Evolutionary conservation across 2,113 vertebrate genomes (phyloP).

Genomic region (Pseudorasbora parva): DNA sequence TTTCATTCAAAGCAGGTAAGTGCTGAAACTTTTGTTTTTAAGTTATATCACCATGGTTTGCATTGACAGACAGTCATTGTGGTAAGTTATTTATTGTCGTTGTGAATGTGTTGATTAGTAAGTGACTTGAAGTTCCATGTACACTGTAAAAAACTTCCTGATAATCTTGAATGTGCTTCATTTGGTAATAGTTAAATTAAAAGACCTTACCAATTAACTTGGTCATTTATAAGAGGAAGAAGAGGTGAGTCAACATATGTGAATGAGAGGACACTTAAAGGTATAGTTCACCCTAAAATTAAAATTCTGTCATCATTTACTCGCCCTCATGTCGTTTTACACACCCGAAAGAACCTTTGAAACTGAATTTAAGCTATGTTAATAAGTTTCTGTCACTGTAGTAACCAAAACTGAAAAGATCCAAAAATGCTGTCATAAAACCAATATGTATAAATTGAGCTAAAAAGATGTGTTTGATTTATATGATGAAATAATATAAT

Average conservation of each 20-base stretch:
- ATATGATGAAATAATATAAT: too few relatives aligned
- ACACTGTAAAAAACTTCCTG: neutral
- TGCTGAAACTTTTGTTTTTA: neutral
- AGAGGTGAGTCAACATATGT: neutral
- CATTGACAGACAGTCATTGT: neutral
- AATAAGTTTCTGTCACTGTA: too few relatives aligned
- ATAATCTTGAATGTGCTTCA: neutral
- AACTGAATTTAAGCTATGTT: too few relatives aligned
- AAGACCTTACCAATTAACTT: too few relatives aligned
- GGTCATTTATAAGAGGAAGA: neutral
- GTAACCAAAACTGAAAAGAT: too few relatives aligned
- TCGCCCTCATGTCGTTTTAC: too few relatives aligned
- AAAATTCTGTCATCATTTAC: too few relatives aligned
- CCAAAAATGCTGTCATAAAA: too few relatives aligned
- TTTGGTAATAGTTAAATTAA: neutral
- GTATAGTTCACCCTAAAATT: too few relatives aligned
- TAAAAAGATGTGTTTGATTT: too few relatives aligned
- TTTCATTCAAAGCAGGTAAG: slow-evolving; percentile 7
- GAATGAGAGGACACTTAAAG: neutral
- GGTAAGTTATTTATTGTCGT: neutral
- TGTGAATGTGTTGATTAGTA: neutral
- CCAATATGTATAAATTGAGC: too few relatives aligned
- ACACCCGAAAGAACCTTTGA: too few relatives aligned
- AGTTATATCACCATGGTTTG: neutral
- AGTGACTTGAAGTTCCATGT: neutral